Percentiles rank a stretch among this genome's conserved stretches.
Conservation (phyloP, 1,140 invertebrate species). For the Parasteatoda tepidariorum region DNA sequence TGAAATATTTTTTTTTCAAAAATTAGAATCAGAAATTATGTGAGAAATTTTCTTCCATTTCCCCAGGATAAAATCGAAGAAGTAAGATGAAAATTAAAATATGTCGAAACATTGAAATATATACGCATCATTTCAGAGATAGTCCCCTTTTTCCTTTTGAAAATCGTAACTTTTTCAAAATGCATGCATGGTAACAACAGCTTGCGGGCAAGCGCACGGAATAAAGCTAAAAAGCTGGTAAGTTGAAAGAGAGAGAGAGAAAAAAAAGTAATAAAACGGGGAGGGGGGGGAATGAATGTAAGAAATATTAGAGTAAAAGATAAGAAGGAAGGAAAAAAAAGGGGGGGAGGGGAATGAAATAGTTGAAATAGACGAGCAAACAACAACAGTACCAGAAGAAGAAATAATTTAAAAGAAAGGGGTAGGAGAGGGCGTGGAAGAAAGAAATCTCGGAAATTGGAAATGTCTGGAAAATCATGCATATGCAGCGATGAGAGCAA, state of each 20-base stretch:
- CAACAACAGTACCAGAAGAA: conserved; percentile 48
- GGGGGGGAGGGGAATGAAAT: background rate
- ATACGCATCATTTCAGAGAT: background rate
- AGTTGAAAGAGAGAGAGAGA: background rate
- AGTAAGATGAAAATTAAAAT: background rate
- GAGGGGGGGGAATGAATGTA: background rate
- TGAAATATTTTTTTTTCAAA: background rate
- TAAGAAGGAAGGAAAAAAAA: background rate
- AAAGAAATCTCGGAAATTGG: conserved; percentile 17
- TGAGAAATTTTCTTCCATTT: background rate
- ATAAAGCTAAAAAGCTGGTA: conserved; percentile 20
- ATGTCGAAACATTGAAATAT: too few relatives aligned
- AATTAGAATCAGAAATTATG: background rate
- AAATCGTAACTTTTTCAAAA: conserved; percentile 5
- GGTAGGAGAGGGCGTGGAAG: background rate
- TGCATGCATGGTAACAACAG: conserved; percentile 53
- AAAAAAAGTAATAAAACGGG: background rate
- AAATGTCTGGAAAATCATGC: conserved; percentile 50
- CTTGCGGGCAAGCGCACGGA: conserved; percentile 38
- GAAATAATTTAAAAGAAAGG: conserved; percentile 52
- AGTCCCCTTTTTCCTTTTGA: background rate
- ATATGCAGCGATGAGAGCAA: conserved; percentile 32
- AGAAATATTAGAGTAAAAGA: background rate
- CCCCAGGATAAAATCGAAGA: background rate
- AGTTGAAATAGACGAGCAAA: conserved; percentile 56